Conservation (phyloP, 23 tunicate species). For the Halocynthia aurantium region DNA sequence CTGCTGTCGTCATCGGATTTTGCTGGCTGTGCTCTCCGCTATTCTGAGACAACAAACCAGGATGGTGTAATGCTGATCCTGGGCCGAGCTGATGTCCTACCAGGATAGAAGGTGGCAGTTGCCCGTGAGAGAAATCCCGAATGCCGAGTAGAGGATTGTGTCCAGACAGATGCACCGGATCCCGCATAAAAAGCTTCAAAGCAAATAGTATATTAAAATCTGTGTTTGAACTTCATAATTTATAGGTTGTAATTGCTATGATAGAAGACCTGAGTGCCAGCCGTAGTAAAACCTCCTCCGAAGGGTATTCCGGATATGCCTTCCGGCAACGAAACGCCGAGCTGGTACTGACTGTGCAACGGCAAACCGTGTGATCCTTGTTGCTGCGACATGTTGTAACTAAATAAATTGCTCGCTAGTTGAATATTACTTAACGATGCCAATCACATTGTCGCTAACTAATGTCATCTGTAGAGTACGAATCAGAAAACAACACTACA, state of each 20-base stretch:
- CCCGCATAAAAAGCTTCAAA: slow-evolving; percentile 14
- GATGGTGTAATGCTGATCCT: slow-evolving; percentile 3
- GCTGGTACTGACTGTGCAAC: slow-evolving; percentile 12
- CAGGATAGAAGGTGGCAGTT: slow-evolving; percentile 12
- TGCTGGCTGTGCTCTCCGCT: not conserved
- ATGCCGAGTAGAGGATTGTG: slow-evolving; percentile 1
- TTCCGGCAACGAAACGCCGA: not conserved
- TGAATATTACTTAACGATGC: no score
- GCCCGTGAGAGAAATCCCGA: slow-evolving; percentile 14
- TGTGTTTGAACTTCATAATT: not conserved
- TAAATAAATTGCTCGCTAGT: no score
- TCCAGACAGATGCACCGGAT: slow-evolving; percentile 1
- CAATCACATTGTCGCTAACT: no score
- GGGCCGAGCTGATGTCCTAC: not conserved
- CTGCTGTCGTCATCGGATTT: not conserved
- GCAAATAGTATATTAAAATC: not conserved
- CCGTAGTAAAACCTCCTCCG: slow-evolving; percentile 3
- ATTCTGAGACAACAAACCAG: not conserved
- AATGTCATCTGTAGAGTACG: no score
- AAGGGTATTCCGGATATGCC: slow-evolving; percentile 4
- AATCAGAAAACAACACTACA: no score
- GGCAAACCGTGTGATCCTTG: slow-evolving; percentile 24
- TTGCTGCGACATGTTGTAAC: slow-evolving; percentile 20
- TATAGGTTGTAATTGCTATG: no score
- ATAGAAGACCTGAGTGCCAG: slow-evolving; percentile 2